Percentiles rank a stretch among this genome's conserved stretches.
phyloP scores from a whole-genome alignment of 2,888 invertebrate species.

The Cacoxenus indagator region DNA sequence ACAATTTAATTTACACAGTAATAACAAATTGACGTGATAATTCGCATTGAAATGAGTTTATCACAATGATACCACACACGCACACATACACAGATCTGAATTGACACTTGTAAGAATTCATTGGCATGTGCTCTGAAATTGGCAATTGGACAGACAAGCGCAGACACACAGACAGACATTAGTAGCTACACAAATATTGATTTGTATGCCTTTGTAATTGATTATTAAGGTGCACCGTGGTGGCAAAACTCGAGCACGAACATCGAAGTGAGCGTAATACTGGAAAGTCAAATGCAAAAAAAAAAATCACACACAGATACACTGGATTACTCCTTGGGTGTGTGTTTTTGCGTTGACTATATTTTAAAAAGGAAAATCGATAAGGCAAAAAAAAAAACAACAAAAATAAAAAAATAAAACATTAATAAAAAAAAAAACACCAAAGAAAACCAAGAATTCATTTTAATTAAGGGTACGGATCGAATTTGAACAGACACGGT shows the following conservation, averaged over 20 bases:
- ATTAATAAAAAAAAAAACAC: no score
- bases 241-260: neutral
- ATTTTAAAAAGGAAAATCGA: no score
- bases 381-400: no score
- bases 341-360: no score
- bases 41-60: slow-evolving; percentile 48
- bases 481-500: no score
- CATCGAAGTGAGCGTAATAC: neutral
- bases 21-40: slow-evolving; percentile 55
- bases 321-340: no score
- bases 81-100: no score
- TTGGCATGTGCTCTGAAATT: slow-evolving; percentile 6
- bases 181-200: slow-evolving; percentile 19
- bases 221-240: slow-evolving; percentile 11
- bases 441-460: no score
- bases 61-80: slow-evolving; percentile 21
- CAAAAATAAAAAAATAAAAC: no score
- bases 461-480: no score
- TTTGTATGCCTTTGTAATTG: slow-evolving; percentile 20
- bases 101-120: slow-evolving; percentile 23
- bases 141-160: neutral
- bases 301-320: no score
- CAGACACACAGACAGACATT: slow-evolving; percentile 8
- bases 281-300: no score
- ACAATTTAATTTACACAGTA: slow-evolving; percentile 57